phyloP scores from a whole-genome alignment of 1,140 invertebrate genomes.

The Cyclargus thomasi region DNA sequence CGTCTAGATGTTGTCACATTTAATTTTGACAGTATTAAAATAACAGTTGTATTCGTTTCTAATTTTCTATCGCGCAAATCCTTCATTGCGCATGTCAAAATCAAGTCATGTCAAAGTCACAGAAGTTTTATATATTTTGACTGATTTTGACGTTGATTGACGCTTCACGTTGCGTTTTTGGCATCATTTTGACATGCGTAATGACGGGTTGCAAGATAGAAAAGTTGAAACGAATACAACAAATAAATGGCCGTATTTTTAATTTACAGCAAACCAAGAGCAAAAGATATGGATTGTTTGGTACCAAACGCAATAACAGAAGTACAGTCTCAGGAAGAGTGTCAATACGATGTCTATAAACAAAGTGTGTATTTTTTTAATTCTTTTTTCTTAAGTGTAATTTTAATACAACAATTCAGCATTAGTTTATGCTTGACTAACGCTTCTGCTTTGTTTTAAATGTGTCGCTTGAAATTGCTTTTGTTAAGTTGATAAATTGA shows the following conservation, averaged over 20 bases:
- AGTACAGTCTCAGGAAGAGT: neutral
- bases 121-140: too few species aligned
- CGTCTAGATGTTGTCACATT: neutral
- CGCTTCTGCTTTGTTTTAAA: neutral
- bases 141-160: too few species aligned
- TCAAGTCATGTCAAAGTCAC: too few species aligned
- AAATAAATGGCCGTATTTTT: neutral
- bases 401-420: too few species aligned
- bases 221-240: too few species aligned
- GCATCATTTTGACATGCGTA: too few species aligned
- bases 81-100: too few species aligned
- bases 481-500: too few species aligned
- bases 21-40: neutral
- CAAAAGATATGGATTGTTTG: conserved; percentile 1
- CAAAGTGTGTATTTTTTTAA: conserved; percentile 7
- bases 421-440: neutral
- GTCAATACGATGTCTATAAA: conserved; percentile 6
- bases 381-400: neutral
- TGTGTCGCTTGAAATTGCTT: neutral
- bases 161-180: too few species aligned
- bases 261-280: neutral
- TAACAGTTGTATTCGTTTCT: too few species aligned
- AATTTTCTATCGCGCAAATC: too few species aligned
- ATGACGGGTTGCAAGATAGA: too few species aligned
- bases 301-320: neutral